Evolutionary conservation across 30 jellyfish, hydroid and myxozoan species (phyloP).

Genomic region (Hydractinia symbiolongicarpus): DNA sequence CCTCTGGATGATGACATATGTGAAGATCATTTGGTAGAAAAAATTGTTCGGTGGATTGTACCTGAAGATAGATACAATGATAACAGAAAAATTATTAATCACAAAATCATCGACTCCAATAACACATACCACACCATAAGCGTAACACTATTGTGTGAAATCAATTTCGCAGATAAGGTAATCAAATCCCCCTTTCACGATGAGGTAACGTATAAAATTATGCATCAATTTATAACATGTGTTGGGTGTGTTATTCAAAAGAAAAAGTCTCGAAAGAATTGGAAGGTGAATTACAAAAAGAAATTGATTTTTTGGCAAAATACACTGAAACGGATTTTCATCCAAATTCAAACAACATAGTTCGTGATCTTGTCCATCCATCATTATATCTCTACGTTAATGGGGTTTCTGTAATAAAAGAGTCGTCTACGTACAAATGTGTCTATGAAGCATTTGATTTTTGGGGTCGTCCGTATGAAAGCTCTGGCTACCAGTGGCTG

Average conservation of each 20-base stretch:
- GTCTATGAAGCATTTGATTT: slow-evolving; percentile 33
- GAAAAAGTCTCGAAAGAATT: slow-evolving; percentile 36
- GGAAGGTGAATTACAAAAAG: slow-evolving; percentile 22
- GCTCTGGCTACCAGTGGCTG: slow-evolving; percentile 67
- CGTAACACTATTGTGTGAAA: slow-evolving; percentile 22
- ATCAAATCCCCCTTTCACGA: slow-evolving; percentile 38
- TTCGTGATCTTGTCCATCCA: slow-evolving; percentile 72
- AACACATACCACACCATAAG: slow-evolving; percentile 1
- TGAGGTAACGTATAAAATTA: slow-evolving; percentile 42
- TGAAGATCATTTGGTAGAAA: background rate
- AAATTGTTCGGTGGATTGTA: slow-evolving; percentile 14
- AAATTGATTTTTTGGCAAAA: slow-evolving; percentile 43
- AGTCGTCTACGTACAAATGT: slow-evolving; percentile 5
- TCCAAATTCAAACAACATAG: slow-evolving; percentile 69
- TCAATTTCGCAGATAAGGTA: slow-evolving; percentile 22
- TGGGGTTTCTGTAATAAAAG: slow-evolving; percentile 33
- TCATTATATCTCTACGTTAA: slow-evolving; percentile 54
- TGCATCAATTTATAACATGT: slow-evolving; percentile 36
- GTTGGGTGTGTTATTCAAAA: slow-evolving; percentile 63
- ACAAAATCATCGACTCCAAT: background rate
- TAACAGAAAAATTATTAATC: background rate
- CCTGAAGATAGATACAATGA: background rate
- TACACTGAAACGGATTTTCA: slow-evolving; percentile 54
- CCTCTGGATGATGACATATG: background rate
- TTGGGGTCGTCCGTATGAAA: slow-evolving; percentile 66